A percentile compares a stretch with the other conserved stretches of the same genome.
Evolutionary conservation across 23 tunicate genomes (phyloP).

Genomic region (Halocynthia roretzi): DNA sequence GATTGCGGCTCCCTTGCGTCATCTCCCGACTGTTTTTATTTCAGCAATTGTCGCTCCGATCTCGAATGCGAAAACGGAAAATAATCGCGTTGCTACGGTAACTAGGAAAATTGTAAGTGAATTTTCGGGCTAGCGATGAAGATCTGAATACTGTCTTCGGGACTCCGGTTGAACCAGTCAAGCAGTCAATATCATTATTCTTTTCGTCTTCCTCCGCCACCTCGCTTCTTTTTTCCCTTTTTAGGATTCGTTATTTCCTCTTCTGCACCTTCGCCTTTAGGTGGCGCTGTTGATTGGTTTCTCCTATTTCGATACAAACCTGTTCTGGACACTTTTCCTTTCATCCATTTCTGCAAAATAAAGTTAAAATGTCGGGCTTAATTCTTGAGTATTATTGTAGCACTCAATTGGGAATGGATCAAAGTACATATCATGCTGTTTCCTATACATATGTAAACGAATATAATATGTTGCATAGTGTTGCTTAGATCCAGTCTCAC

Average conservation of each 20-base stretch:
- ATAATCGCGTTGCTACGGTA: not conserved
- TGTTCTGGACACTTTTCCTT: not conserved
- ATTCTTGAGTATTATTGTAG: not conserved
- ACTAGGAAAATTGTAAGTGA: not conserved
- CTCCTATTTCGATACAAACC: constrained; percentile 8
- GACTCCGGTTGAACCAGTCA: not conserved
- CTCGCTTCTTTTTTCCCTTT: constrained; percentile 9
- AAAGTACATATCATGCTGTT: no score
- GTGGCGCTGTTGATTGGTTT: constrained; percentile 10
- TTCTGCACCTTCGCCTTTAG: not conserved
- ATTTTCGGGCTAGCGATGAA: no score
- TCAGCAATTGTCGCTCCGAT: no score
- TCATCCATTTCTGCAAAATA: constrained; percentile 13
- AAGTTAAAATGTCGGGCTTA: not conserved
- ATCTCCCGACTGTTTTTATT: no score
- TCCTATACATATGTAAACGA: no score
- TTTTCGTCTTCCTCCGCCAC: not conserved
- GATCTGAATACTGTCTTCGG: no score
- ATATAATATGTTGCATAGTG: no score
- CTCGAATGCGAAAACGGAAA: not conserved
- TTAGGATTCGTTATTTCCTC: not conserved
- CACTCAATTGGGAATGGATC: no score
- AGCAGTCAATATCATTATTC: constrained; percentile 5
- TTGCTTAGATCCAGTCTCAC: no score
- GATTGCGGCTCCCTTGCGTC: no score